Conservation (phyloP, 2,113 vertebrate species). For the Gnathonemus echidnorhynchus region DNA sequence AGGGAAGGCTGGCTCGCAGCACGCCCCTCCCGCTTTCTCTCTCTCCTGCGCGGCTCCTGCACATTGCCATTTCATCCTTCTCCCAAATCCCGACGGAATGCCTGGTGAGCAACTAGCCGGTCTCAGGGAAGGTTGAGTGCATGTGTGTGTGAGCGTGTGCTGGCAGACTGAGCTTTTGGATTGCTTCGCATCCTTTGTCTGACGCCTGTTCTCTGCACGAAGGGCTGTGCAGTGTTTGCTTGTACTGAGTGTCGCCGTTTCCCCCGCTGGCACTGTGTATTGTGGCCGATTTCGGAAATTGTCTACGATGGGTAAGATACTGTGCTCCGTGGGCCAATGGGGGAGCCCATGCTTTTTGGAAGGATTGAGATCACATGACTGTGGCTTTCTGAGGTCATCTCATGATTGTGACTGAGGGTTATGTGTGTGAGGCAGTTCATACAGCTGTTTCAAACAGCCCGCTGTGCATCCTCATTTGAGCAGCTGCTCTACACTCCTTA, state of each 20-base stretch:
- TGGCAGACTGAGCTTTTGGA: not conserved
- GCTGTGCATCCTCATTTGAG: not conserved
- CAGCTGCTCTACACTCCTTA: not conserved
- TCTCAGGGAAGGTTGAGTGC: slow-evolving; percentile 18
- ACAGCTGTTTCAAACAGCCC: slow-evolving; percentile 3
- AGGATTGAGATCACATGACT: slow-evolving; percentile 16
- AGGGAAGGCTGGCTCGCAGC: slow-evolving; percentile 26
- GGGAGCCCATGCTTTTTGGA: not conserved
- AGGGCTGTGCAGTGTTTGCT: not conserved
- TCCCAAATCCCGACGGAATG: slow-evolving; percentile 54
- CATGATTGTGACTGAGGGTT: slow-evolving; percentile 3
- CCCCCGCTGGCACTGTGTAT: not conserved
- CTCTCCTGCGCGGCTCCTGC: not conserved
- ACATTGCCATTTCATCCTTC: slow-evolving; percentile 34
- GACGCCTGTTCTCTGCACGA: not conserved
- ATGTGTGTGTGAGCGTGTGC: not conserved
- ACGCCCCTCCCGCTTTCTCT: not conserved
- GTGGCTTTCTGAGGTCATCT: slow-evolving; percentile 17
- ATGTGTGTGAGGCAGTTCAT: not conserved
- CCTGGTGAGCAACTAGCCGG: slow-evolving; percentile 56
- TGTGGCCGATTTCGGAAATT: not conserved
- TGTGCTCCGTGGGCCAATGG: not conserved
- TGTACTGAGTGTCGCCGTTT: not conserved
- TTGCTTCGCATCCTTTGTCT: slow-evolving; percentile 18
- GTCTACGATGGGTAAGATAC: not conserved